Conservation (phyloP, 1,140 invertebrate genomes). For the Drosophila eugracilis region DNA sequence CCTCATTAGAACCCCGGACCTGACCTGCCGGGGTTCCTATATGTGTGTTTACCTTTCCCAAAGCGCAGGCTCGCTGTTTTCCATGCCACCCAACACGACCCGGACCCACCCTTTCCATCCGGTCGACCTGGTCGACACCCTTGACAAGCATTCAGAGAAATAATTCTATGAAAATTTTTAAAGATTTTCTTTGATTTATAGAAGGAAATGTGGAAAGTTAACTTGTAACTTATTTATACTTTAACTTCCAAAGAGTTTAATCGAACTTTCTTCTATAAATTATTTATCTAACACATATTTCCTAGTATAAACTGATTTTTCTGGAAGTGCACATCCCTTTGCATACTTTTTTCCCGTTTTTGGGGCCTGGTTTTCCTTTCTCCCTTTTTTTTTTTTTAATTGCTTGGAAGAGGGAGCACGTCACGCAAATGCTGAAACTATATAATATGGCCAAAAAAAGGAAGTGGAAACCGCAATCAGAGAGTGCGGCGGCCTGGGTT, state of each 20-base stretch:
- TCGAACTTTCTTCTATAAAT: too few species aligned
- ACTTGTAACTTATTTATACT: too few species aligned
- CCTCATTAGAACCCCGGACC: conserved; percentile 27
- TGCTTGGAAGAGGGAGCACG: conserved; percentile 88
- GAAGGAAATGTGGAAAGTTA: too few species aligned
- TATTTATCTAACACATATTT: too few species aligned
- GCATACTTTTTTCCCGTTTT: conserved; percentile 86
- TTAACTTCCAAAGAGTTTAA: too few species aligned
- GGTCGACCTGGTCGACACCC: conserved; percentile 25
- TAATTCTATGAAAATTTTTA: too few species aligned
- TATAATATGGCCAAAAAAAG: conserved; percentile 24
- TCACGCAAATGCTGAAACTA: conserved; percentile 84
- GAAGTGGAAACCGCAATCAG: conserved; percentile 36
- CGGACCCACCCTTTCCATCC: neutral
- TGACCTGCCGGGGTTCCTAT: conserved; percentile 1
- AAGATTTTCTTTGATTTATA: too few species aligned
- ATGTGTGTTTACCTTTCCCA: conserved; percentile 50
- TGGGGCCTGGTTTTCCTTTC: too few species aligned
- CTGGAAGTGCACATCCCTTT: conserved; percentile 6
- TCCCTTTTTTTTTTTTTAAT: conserved; percentile 71
- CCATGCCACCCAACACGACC: conserved; percentile 8
- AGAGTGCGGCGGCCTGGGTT: conserved; percentile 20
- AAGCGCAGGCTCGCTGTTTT: conserved; percentile 42
- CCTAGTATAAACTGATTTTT: neutral
- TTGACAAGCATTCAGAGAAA: conserved; percentile 10